These are phyloP conservation scores for Mesorhabditis spiculigera DNA, from an alignment of 2,888 invertebrate species.

Conservation along the genomic window DNA sequence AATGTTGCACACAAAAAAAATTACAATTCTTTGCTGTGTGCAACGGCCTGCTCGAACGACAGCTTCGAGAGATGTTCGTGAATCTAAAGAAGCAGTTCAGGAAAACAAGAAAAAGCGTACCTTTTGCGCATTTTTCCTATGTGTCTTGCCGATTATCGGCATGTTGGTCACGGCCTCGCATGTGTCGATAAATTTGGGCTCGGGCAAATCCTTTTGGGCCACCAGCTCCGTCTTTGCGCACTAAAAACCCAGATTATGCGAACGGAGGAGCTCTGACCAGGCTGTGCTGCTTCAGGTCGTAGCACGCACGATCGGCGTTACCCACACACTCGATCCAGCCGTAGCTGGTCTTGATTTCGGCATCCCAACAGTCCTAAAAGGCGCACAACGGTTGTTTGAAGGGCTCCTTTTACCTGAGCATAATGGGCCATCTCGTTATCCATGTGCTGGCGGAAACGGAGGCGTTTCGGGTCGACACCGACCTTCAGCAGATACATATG, in stretches of 20 bases:
- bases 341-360: slow-evolving; percentile 92
- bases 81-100: slow-evolving; percentile 14
- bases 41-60: slow-evolving; percentile 20
- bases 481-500: slow-evolving; percentile 79
- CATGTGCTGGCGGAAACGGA: slow-evolving; percentile 97
- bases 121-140: slow-evolving; percentile 84
- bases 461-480: slow-evolving; percentile 78
- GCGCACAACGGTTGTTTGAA: slow-evolving; percentile 7
- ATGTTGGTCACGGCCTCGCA: slow-evolving; percentile 72
- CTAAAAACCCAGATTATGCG: not conserved
- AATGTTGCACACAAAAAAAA: slow-evolving; percentile 5
- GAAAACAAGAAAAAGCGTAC: slow-evolving; percentile 63
- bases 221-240: slow-evolving; percentile 67
- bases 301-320: slow-evolving; percentile 96
- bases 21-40: slow-evolving; percentile 23
- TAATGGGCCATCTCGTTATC: slow-evolving; percentile 99
- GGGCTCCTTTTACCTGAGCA: slow-evolving; percentile 64
- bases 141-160: slow-evolving; percentile 82
- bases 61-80: slow-evolving; percentile 17
- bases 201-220: slow-evolving; percentile 84
- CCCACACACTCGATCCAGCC: slow-evolving; percentile 99
- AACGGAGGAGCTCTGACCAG: slow-evolving; percentile 64
- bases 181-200: slow-evolving; percentile 66
- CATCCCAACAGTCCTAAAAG: slow-evolving; percentile 95
- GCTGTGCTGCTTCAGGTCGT: slow-evolving; percentile 88